Evolutionary conservation across 2,888 invertebrate genomes (phyloP), one percentile per base, ranked within the genome.

Genomic region (Hirudinaria manillensis): DNA sequence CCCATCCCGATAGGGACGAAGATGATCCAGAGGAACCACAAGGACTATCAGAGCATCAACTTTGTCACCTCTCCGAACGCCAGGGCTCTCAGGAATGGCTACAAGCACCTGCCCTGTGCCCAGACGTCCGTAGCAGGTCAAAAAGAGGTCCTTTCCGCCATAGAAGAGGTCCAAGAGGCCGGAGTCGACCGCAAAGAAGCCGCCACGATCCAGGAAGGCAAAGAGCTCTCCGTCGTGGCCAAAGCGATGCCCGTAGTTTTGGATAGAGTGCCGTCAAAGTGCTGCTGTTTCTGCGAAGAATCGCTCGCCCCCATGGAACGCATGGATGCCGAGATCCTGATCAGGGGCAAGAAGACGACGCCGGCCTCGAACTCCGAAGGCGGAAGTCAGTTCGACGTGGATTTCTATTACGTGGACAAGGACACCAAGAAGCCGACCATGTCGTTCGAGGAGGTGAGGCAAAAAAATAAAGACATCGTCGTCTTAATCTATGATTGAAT

Each of bases 371-470:
- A 24, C 61, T 61, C 61, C 10, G 61, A 61, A 16, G 7, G 32
- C 36, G 68, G 68, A 13, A 34, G 34, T 6, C 21, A 34, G 16
- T 68, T 68, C 36, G 34, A 68, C 13, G 68, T 68, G 36, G 68
- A 68, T 29, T 68, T 68, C 36, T 68, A n/a, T 13, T 68, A 68
- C 68, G 68, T 68, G 13, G 68, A 68, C 32, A 68, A 36, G 36
- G 68, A 68, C 16, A 68, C 34, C 32, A 68, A 68, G 32, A 68
- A 68, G 16, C 68, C 68, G 10, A 36, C 68, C 32, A n/a, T 34
- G 68, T 68, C 68, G 1, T 68, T 68, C n/a, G 68, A 68, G 34
- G 68, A 61, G 29, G 61, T 61, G 29, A 61, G 61, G 45, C n/a
- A n/a, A n/a, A n/a, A n/a, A n/a, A n/a, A n/a, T n/a, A n/a, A n/a